phyloP scores from a whole-genome alignment of 2,797 vertebrate genomes.

The Lagocephalus sceleratus region DNA sequence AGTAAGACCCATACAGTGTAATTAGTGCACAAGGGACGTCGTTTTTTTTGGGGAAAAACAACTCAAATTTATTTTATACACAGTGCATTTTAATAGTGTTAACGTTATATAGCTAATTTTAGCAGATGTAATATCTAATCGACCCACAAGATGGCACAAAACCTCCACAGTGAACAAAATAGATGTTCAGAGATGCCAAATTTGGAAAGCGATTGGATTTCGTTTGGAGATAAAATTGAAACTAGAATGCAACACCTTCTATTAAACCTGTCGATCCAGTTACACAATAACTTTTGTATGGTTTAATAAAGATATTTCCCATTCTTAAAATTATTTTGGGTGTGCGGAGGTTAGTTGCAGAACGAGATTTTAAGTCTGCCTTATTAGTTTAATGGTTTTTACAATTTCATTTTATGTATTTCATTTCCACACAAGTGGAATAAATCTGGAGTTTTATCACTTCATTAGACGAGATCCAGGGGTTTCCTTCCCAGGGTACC shows the following conservation, averaged over 20 bases:
- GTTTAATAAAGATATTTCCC: background rate
- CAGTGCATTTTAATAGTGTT: too few relatives aligned
- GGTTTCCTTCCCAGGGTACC: conserved; percentile 77
- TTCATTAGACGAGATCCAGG: conserved; percentile 61
- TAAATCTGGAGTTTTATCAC: conserved; percentile 30
- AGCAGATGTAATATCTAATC: conserved; percentile 10
- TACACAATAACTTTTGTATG: background rate
- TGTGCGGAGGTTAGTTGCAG: background rate
- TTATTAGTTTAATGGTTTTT: too few relatives aligned
- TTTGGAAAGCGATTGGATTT: conserved; percentile 2
- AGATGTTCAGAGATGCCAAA: background rate
- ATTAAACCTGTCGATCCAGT: too few relatives aligned
- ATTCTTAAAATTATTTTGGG: background rate
- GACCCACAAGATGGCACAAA: conserved; percentile 54
- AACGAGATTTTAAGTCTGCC: background rate
- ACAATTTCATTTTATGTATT: too few relatives aligned
- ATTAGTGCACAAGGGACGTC: too few relatives aligned
- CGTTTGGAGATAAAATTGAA: conserved; percentile 4
- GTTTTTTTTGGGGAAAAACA: too few relatives aligned
- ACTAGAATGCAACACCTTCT: background rate
- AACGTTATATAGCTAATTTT: background rate
- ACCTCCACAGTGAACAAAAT: conserved; percentile 7
- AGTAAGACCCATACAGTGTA: too few relatives aligned
- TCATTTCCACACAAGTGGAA: background rate
- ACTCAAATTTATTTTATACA: too few relatives aligned